Evolutionary conservation across 2,797 vertebrate genomes (phyloP).

Genomic region (Pipistrellus nathusii): DNA sequence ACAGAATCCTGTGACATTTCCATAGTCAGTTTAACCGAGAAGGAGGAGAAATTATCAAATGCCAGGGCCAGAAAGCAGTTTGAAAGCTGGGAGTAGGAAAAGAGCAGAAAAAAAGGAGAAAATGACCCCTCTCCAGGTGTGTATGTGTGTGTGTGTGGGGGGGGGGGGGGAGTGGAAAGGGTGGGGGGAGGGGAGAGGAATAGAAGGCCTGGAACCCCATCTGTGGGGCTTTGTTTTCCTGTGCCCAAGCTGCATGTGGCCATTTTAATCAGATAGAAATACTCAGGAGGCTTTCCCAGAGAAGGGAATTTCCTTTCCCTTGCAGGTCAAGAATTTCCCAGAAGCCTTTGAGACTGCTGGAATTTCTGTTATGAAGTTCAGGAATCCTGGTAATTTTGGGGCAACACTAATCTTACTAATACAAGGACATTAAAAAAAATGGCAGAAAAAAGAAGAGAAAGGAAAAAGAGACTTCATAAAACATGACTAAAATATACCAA

Average conservation of each 20-base stretch:
- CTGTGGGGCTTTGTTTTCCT: neutral
- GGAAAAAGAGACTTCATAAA: neutral
- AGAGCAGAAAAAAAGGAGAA: neutral
- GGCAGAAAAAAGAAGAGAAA: neutral
- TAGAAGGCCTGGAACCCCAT: neutral
- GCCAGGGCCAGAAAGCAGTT: neutral
- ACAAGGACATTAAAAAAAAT: neutral
- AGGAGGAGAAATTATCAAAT: neutral
- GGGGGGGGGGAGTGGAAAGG: too few species aligned
- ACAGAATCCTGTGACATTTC: constrained; percentile 9
- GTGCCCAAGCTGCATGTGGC: neutral
- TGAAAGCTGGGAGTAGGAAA: neutral
- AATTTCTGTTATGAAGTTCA: constrained; percentile 59
- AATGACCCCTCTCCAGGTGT: neutral
- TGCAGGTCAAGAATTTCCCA: constrained; percentile 29
- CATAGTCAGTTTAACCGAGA: neutral
- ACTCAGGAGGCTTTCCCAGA: neutral
- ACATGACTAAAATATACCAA: neutral
- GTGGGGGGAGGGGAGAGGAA: too few species aligned
- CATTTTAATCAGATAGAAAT: neutral
- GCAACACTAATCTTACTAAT: neutral
- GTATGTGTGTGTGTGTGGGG: neutral
- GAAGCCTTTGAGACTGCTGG: constrained; percentile 13
- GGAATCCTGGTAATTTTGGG: neutral
- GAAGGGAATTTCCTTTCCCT: neutral